phyloP scores from a whole-genome alignment of 1,140 invertebrate genomes.

The Copidosoma floridanum region DNA sequence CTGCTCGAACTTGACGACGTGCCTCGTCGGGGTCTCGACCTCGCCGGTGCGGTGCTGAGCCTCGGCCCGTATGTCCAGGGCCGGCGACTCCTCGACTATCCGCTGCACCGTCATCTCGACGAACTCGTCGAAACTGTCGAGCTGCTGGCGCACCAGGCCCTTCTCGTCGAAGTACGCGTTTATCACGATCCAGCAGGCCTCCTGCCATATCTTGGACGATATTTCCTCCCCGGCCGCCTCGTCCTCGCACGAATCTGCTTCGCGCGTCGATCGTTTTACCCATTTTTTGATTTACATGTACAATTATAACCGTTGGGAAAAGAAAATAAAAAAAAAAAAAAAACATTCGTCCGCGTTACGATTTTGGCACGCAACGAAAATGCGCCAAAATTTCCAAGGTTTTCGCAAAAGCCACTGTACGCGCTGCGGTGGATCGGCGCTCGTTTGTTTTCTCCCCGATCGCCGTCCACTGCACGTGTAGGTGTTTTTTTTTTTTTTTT shows the following conservation, averaged over 20 bases:
- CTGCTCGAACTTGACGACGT: slow-evolving; percentile 96
- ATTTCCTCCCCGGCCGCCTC: slow-evolving; percentile 34
- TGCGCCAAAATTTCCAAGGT: no score
- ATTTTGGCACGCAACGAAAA: no score
- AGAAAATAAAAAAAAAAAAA: no score
- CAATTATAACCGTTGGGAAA: no score
- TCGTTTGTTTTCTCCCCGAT: neutral
- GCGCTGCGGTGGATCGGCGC: no score
- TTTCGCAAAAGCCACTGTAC: no score
- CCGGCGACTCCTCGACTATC: slow-evolving; percentile 97
- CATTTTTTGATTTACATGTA: no score
- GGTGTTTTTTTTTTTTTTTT: no score
- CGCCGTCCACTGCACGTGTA: no score
- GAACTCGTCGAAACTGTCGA: slow-evolving; percentile 99
- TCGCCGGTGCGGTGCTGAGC: slow-evolving; percentile 89
- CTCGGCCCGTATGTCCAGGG: slow-evolving; percentile 94
- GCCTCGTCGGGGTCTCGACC: slow-evolving; percentile 83
- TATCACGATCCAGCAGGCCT: slow-evolving; percentile 44
- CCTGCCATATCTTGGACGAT: slow-evolving; percentile 38
- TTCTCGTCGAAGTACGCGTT: slow-evolving; percentile 87
- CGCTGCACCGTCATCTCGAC: slow-evolving; percentile 99
- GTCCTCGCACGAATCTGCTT: slow-evolving; percentile 14
- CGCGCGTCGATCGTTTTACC: neutral
- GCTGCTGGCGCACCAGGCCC: slow-evolving; percentile 93
- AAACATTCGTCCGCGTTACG: no score